phyloP scores from a whole-genome alignment of 2,797 vertebrate genomes.

The Chaetophractus vellerosus region DNA sequence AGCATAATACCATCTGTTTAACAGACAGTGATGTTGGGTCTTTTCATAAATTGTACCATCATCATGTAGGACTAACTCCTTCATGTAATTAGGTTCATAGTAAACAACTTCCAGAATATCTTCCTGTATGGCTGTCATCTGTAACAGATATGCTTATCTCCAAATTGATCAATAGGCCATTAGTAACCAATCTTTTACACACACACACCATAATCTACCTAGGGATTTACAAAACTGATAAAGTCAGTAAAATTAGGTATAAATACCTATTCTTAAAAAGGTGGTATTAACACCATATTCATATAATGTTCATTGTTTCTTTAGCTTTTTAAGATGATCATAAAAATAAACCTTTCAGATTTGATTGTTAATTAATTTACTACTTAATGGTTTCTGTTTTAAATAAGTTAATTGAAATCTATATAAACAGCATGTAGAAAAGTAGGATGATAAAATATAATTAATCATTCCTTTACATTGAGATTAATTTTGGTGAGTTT shows the following conservation, averaged over 20 bases:
- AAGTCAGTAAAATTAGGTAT: not conserved
- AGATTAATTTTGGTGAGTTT: not conserved
- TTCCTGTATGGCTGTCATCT: not conserved
- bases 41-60: not conserved
- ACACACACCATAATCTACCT: not conserved
- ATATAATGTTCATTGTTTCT: not conserved
- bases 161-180: not conserved
- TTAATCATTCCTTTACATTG: not conserved
- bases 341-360: slow-evolving; percentile 1
- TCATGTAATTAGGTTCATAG: not conserved
- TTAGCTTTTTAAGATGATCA: not conserved
- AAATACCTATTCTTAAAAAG: slow-evolving; percentile 5
- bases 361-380: not conserved
- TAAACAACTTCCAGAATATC: not conserved
- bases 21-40: not conserved
- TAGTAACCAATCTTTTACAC: not conserved
- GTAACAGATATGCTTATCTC: not conserved
- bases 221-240: not conserved
- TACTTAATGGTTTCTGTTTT: slow-evolving; percentile 11
- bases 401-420: not conserved
- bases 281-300: not conserved
- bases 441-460: not conserved
- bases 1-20: not conserved
- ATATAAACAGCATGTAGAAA: not conserved
- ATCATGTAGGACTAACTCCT: not conserved